Evolutionary conservation across 2,888 invertebrate genomes (phyloP), one percentile per base, ranked within the genome.

Genomic region (Drosophila stalkeri): DNA sequence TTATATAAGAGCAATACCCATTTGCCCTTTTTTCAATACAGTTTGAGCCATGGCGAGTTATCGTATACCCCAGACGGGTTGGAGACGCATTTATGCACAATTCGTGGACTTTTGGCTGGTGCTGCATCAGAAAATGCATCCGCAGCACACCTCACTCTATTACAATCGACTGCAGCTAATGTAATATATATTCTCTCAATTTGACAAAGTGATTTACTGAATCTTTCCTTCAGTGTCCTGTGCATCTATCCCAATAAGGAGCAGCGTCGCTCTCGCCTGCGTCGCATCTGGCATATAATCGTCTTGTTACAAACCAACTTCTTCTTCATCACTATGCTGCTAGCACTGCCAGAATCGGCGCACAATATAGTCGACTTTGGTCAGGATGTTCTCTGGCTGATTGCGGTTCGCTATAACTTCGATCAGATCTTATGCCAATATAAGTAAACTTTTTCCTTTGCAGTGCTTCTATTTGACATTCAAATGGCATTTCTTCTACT

Each of bases 161-260:
- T 72, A 76, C n/a, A 75, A 76, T 60, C 64, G 76, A 1, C 8
- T 64, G n/a, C 67, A 72, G 11, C 64, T 76, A 0, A 62, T 7
- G 70, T 72, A 72, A 62, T 31, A 35, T 5, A 1, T 4, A 9
- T 18, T 18, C 12, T 20, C 12, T 9, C 3, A 2, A n/a, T 14
- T 6, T 8, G 6, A 3, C 2, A 6, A 9, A 12, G 12, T 2
- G 7, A 51, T 18, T 35, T 16, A 16, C 16, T 23, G 16, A 5
- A 1, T 7, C 2, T 20, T 3, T 20, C 1, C 3, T 1, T n/a
- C 6, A 83, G 82, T 9, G 46, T 41, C 12, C 3, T 74, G 2
- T 39, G 72, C 7, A 55, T 60, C 5, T 83, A 55, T 56, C 66
- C 67, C 0, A 81, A 52, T 39, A 31, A 71, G 11, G 59, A 69